Percentiles rank a stretch among this genome's conserved stretches.
phyloP scores from a whole-genome alignment of 1,140 invertebrate species.

The Drosophila rhopaloa region DNA sequence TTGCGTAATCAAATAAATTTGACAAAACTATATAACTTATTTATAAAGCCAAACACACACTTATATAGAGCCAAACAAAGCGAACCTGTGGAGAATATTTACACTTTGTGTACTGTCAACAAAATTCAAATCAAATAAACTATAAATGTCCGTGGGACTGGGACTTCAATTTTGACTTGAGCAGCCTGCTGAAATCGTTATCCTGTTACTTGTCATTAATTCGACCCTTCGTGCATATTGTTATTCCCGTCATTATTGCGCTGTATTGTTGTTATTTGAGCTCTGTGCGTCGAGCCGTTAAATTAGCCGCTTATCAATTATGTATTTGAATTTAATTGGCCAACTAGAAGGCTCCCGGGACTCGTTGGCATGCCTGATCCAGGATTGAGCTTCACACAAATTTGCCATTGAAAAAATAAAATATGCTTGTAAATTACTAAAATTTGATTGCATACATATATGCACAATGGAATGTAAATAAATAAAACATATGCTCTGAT shows the following conservation, averaged over 20 bases:
- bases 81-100: slow-evolving; percentile 31
- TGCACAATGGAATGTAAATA: slow-evolving; percentile 16
- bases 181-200: slow-evolving; percentile 61
- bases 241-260: slow-evolving; percentile 47
- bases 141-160: slow-evolving; percentile 49
- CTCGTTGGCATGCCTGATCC: slow-evolving; percentile 10
- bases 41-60: slow-evolving; percentile 52
- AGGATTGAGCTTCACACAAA: slow-evolving; percentile 7
- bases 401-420: slow-evolving; percentile 20
- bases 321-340: slow-evolving; percentile 75
- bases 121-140: slow-evolving; percentile 68
- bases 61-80: slow-evolving; percentile 25
- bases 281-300: slow-evolving; percentile 61
- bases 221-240: slow-evolving; percentile 41
- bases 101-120: slow-evolving; percentile 53
- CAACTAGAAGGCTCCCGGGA: slow-evolving; percentile 45
- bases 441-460: slow-evolving; percentile 3
- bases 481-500: not conserved
- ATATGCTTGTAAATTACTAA: slow-evolving; percentile 9
- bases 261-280: slow-evolving; percentile 30
- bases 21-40: slow-evolving; percentile 58
- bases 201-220: slow-evolving; percentile 79
- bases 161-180: slow-evolving; percentile 10
- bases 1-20: slow-evolving; percentile 75
- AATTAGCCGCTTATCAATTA: slow-evolving; percentile 77